phyloP scores from a whole-genome alignment of 2,113 vertebrate genomes.

The Archocentrus centrarchus region DNA sequence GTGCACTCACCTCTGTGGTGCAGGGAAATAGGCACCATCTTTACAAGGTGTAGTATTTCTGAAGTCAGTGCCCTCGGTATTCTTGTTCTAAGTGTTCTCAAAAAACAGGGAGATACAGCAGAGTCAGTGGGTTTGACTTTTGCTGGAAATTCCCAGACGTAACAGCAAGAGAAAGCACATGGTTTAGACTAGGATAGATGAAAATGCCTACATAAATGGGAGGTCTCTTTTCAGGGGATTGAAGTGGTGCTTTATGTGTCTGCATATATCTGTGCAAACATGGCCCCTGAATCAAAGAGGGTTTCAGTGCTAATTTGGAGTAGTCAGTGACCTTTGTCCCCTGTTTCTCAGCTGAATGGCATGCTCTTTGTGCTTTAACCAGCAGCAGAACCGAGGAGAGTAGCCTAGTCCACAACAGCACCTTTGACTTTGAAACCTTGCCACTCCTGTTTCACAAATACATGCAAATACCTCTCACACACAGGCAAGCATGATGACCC shows the following conservation, averaged over 20 bases:
- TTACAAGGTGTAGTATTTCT: slow-evolving; percentile 55
- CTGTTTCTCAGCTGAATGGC: slow-evolving; percentile 77
- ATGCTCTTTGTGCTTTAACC: slow-evolving; percentile 74
- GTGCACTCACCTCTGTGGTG: slow-evolving; percentile 41
- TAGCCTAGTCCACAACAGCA: slow-evolving; percentile 20
- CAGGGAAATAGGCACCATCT: slow-evolving; percentile 37
- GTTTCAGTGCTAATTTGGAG: slow-evolving; percentile 63
- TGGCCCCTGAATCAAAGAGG: slow-evolving; percentile 70
- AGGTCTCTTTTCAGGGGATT: slow-evolving; percentile 46
- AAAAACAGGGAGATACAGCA: slow-evolving; percentile 59
- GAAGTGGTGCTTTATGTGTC: slow-evolving; percentile 29
- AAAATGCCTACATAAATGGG: slow-evolving; percentile 48
- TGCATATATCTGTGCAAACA: slow-evolving; percentile 55
- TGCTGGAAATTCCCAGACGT: slow-evolving; percentile 66
- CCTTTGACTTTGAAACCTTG: slow-evolving; percentile 21
- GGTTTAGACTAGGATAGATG: slow-evolving; percentile 47
- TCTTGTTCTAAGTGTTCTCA: slow-evolving; percentile 57
- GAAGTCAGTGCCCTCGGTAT: slow-evolving; percentile 47
- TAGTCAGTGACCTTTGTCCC: slow-evolving; percentile 72
- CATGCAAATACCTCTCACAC: background rate
- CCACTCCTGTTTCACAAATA: slow-evolving; percentile 13
- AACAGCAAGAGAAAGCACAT: slow-evolving; percentile 40
- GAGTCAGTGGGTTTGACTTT: slow-evolving; percentile 46
- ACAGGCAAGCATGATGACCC: background rate
- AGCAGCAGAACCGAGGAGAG: slow-evolving; percentile 38